These are phyloP conservation scores for Candidula unifasciata DNA, from an alignment of 2,888 invertebrate genomes.

Conservation along the genomic window DNA sequence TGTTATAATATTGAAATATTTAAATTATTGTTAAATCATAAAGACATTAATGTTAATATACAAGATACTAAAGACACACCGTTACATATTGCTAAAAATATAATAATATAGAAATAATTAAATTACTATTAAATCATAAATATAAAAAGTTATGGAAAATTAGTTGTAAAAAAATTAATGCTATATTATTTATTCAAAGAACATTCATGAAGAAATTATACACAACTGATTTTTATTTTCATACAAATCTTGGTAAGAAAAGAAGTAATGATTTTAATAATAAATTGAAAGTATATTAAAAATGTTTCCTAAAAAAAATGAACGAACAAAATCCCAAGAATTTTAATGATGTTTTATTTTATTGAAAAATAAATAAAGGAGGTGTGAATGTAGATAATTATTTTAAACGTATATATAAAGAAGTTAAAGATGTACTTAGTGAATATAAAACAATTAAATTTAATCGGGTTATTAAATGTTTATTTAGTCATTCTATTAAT, in stretches of 20 bases:
- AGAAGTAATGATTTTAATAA: not conserved
- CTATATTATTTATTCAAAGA: conserved; percentile 5
- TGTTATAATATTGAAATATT: not conserved
- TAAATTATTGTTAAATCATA: not conserved
- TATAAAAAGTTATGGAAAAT: not conserved
- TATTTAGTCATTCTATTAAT: no score
- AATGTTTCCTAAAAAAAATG: no score
- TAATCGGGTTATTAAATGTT: no score
- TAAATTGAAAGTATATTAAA: not conserved
- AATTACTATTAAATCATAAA: not conserved
- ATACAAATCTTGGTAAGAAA: conserved; percentile 2
- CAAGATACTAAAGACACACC: not conserved
- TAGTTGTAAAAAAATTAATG: not conserved
- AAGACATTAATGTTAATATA: not conserved
- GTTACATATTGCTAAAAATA: not conserved
- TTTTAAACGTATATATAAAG: no score
- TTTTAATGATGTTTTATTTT: no score
- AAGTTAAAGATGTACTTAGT: no score
- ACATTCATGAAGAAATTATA: not conserved
- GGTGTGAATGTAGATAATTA: no score
- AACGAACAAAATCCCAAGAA: no score
- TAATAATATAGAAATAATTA: not conserved
- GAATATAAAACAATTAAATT: no score
- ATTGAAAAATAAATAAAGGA: no score
- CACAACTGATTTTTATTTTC: not conserved